Base-by-base conservation (phyloP, 2,113 vertebrate species). In the Callionymus lyra region DNA sequence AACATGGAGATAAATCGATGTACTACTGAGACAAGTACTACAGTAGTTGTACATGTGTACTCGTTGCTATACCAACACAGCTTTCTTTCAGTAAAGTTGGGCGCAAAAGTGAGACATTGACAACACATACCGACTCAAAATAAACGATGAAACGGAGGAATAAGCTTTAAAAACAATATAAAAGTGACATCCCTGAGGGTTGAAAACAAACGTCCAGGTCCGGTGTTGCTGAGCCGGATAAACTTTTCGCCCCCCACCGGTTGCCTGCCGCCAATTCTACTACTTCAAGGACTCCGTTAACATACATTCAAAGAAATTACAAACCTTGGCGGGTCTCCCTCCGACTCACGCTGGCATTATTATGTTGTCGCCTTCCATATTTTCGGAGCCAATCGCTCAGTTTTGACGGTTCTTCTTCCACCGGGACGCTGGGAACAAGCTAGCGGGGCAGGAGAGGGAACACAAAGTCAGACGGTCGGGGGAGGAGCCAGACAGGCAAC, bases 331-430 rank as follows among this genome's bases (percentile, higher is more conserved):
- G 58, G 47, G 36, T 50, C 4, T 63, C 58, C 59, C 47, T 27
- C 43, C 39, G 53, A 53, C 64, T 82, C 56, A 80, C 52, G 59
- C 41, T 12, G 72, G 50, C 68, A 69, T 69, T 65, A 78, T 72
- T 58, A 66, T 72, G 18, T 80, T 72, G 53, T 80, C 77, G 16
- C 56, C 74, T 55, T 82, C 79, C 79, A 82, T 82, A 72, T 44
- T 37, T 47, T 27, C 21, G 65, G 37, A 17, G 52, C 47, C 4
- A 8, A 27, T 8, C 8, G 21, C 21, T 4, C 21, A 27, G 21
- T 27, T 45, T 46, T 6, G 8, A 37, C 42, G 50, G 40, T 42
- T 16, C 59, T 14, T 47, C 59, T 58, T 64, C 45, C 40, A 58
- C 42, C 57, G 56, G 36, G 54, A 60, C 47, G 53, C 43, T 38